Conservation (phyloP, 2,797 vertebrate species). For the Hemitrygon akajei region DNA sequence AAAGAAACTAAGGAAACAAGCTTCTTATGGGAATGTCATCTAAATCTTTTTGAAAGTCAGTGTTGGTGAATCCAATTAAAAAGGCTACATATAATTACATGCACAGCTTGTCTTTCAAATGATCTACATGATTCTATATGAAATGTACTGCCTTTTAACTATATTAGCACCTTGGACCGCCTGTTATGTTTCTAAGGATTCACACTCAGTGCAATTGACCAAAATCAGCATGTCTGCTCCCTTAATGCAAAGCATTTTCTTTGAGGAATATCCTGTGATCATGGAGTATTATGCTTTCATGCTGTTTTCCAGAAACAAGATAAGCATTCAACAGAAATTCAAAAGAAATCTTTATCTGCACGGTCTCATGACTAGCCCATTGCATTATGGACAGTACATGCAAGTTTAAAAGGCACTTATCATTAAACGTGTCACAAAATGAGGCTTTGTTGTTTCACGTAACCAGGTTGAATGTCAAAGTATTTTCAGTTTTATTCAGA, state of each 20-base stretch:
- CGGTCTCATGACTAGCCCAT: not conserved
- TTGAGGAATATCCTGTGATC: not conserved
- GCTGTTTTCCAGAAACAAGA: not conserved
- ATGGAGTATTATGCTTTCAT: not conserved
- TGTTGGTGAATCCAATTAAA: not conserved
- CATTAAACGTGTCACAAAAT: not conserved
- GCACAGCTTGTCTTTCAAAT: not conserved
- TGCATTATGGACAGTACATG: not conserved
- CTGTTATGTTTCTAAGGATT: not conserved
- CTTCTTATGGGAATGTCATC: not conserved
- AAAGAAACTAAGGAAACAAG: not conserved
- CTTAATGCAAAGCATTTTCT: slow-evolving; percentile 1
- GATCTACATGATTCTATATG: not conserved
- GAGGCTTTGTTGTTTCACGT: not conserved
- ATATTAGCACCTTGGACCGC: not conserved
- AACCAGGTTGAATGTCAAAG: not conserved
- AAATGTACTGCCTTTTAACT: not conserved
- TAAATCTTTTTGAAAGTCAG: not conserved
- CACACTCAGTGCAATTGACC: not conserved
- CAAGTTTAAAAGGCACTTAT: not conserved
- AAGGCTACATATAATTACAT: not conserved
- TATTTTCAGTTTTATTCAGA: not conserved
- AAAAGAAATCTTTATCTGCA: not conserved
- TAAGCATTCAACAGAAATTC: not conserved
- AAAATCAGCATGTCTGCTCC: not conserved